These are phyloP conservation scores for Dinomys branickii DNA, from an alignment of 2,113 vertebrate species.

Conservation along the genomic window DNA sequence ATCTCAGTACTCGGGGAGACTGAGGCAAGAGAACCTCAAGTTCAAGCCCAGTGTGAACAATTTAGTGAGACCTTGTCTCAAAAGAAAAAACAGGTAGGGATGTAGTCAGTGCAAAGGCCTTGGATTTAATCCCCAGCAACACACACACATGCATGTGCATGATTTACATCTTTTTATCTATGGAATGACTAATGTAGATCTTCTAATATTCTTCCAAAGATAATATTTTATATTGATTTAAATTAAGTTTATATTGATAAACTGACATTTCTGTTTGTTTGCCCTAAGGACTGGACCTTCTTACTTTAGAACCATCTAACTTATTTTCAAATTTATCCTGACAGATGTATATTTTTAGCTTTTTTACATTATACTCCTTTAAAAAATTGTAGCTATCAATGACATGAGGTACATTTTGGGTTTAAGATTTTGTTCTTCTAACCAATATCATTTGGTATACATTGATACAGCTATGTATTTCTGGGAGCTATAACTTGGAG, in stretches of 20 bases:
- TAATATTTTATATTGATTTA: constrained; percentile 19
- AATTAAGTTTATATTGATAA: constrained; percentile 7
- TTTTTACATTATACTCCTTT: background rate
- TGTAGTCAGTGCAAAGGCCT: background rate
- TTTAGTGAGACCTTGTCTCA: background rate
- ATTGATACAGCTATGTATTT: background rate
- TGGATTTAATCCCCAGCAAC: background rate
- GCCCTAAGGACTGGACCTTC: background rate
- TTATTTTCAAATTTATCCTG: background rate
- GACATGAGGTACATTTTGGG: constrained; percentile 16
- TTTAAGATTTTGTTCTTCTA: constrained; percentile 46
- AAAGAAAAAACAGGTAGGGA: background rate
- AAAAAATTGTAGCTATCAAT: background rate
- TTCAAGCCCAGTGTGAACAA: background rate
- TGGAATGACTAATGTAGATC: constrained; percentile 6
- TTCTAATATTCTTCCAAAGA: background rate
- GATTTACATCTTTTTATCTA: background rate
- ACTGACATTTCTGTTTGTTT: background rate
- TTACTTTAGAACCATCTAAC: constrained; percentile 38
- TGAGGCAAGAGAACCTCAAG: background rate
- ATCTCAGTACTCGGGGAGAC: background rate
- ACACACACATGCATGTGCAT: background rate
- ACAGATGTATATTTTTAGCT: background rate
- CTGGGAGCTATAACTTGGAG: background rate
- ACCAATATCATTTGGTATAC: background rate